These are phyloP conservation scores for Podarcis cretensis DNA, from an alignment of 2,113 vertebrate species.

Conservation along the genomic window DNA sequence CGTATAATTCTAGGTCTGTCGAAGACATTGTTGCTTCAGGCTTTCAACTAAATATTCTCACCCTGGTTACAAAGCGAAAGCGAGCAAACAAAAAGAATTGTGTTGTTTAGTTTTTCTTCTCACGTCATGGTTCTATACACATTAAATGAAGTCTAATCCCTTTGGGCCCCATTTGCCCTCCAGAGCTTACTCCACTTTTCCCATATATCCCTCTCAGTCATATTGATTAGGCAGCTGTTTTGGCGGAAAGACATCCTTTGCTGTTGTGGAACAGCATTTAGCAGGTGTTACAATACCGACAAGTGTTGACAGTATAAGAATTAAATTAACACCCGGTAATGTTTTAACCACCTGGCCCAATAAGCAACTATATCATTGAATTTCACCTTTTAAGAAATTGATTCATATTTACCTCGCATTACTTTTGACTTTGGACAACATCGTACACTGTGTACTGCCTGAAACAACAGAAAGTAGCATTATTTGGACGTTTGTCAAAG, in stretches of 20 bases:
- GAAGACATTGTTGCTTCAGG: background rate
- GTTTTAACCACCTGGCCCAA: constrained; percentile 67
- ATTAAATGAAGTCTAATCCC: constrained; percentile 56
- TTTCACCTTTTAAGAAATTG: constrained; percentile 68
- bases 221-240: constrained; percentile 71
- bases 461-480: background rate
- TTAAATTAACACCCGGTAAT: constrained; percentile 69
- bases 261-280: constrained; percentile 64
- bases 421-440: constrained; percentile 58
- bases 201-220: constrained; percentile 65
- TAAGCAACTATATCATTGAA: constrained; percentile 57
- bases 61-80: background rate
- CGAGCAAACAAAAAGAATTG: background rate
- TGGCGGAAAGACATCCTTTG: constrained; percentile 59
- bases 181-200: constrained; percentile 56
- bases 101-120: constrained; percentile 17
- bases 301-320: constrained; percentile 64
- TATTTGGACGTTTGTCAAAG: background rate
- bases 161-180: constrained; percentile 54
- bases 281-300: constrained; percentile 65
- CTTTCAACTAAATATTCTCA: constrained; percentile 3
- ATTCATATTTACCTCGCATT: constrained; percentile 52
- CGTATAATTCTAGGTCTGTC: background rate
- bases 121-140: background rate
- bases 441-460: constrained; percentile 19